Evolutionary conservation across 2,888 invertebrate species (phyloP), one percentile per base, ranked within the genome.

Genomic region (Chrysomela aeneicollis): DNA sequence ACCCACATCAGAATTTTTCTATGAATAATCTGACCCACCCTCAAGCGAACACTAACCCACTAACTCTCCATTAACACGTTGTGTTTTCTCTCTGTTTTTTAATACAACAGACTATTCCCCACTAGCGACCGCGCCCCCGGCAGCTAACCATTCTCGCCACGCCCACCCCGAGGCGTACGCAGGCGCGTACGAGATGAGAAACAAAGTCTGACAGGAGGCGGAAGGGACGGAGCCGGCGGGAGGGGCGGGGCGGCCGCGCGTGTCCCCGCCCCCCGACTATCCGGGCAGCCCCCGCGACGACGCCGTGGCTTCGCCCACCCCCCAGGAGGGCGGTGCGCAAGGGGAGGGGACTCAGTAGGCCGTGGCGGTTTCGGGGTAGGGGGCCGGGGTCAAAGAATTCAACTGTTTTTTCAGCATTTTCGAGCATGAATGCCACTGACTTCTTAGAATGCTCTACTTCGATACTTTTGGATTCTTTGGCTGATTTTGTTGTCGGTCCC

Each of bases 161-260:
- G 86, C 82, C 74, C 86, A 83, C 73, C 85, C 85, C 66, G 90
- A 90, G 81, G 85, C 89, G 66, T 91, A 91, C 84, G 91, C 91
- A 70, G 89, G 89, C 76, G 91, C 91, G 66, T 91, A 91, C 84
- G 92, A 91, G 85, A 90, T 92, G 90, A 87, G 90, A 69, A 90
- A 90, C 81, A 91, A 91, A 84, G 90, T 87, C 82, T 88, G 87
- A 88, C 86, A 84, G 77, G 78, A 81, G 74, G 71, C 75, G 74
- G 70, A 75, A 75, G 66, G 54, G 46, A 51, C 42, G 35, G 64
- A 59, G 30, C 30, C 17, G 50, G 59, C 49, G 32, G 12, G 35
- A 35, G 35, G 12, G 35, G 35, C 35, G 35, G 35, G 35, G 12
- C 35, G 35, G 12, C 62, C 57, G 15, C 62, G 81, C 63, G 78